Conservation (phyloP, 2,888 invertebrate genomes). For the Catonia carolina region DNA sequence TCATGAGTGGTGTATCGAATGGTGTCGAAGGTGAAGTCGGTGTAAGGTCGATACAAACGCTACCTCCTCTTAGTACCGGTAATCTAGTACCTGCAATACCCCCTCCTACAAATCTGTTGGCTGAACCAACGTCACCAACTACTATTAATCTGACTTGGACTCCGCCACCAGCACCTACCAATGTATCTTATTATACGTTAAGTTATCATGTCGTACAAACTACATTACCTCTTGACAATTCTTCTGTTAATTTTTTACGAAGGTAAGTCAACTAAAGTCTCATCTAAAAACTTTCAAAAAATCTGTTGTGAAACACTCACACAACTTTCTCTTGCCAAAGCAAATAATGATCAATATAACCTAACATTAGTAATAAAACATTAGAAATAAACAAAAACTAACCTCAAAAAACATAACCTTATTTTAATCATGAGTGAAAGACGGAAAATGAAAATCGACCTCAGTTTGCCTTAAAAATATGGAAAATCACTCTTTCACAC, state of each 20-base stretch:
- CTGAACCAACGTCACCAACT: constrained; percentile 46
- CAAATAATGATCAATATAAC: too few species aligned
- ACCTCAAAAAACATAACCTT: too few species aligned
- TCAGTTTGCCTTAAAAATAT: too few species aligned
- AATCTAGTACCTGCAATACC: constrained; percentile 35
- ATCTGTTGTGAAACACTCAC: too few species aligned
- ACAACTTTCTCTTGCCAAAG: too few species aligned
- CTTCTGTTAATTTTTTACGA: constrained; percentile 41
- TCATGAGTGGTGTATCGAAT: constrained; percentile 36
- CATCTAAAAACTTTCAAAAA: too few species aligned
- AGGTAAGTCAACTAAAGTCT: constrained; percentile 40
- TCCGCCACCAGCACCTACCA: constrained; percentile 34
- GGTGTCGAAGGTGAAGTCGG: constrained; percentile 37
- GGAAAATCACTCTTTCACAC: too few species aligned
- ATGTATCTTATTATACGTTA: constrained; percentile 46
- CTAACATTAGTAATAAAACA: too few species aligned
- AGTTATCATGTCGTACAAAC: constrained; percentile 47
- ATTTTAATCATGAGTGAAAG: too few species aligned
- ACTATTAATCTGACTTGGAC: constrained; percentile 51
- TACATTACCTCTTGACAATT: constrained; percentile 33
- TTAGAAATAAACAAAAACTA: too few species aligned
- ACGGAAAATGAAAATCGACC: too few species aligned
- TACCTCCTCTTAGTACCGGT: constrained; percentile 30
- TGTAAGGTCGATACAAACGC: constrained; percentile 20
- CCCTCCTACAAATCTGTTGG: constrained; percentile 46